These are phyloP conservation scores for Harpegnathos saltator DNA, from an alignment of 1,140 invertebrate species.

Conservation along the genomic window DNA sequence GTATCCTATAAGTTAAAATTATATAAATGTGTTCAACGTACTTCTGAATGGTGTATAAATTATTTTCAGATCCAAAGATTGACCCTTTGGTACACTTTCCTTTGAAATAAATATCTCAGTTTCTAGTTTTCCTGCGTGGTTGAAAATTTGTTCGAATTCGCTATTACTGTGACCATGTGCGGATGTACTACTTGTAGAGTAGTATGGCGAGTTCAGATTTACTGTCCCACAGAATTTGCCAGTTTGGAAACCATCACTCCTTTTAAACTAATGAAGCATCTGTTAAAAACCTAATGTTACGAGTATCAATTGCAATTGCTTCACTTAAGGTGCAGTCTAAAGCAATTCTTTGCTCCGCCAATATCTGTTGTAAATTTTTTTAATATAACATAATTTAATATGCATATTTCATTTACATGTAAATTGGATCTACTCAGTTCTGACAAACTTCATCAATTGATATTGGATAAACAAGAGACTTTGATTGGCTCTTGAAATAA, in stretches of 20 bases:
- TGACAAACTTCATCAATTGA: no score
- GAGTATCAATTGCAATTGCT: background rate
- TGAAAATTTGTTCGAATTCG: conserved; percentile 46
- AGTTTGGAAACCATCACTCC: conserved; percentile 69
- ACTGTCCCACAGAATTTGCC: conserved; percentile 75
- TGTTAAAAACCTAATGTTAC: conserved; percentile 11
- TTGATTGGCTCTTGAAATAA: no score
- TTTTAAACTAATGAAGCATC: conserved; percentile 74
- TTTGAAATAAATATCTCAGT: conserved; percentile 81
- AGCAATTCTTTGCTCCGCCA: background rate
- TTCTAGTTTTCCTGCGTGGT: conserved; percentile 60
- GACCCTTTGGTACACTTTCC: conserved; percentile 55
- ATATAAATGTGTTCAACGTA: conserved; percentile 50
- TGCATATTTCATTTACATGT: background rate
- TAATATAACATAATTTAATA: background rate
- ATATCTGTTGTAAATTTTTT: background rate
- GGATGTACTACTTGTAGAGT: background rate
- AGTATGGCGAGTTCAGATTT: conserved; percentile 48
- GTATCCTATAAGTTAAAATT: background rate
- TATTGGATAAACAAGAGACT: no score
- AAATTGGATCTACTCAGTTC: background rate
- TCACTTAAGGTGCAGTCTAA: background rate
- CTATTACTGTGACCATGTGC: background rate
- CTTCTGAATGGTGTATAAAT: conserved; percentile 79
- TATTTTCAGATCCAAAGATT: conserved; percentile 76